Evolutionary conservation across 1,140 invertebrate species (phyloP).

Genomic region (Trachelipus rathkii): DNA sequence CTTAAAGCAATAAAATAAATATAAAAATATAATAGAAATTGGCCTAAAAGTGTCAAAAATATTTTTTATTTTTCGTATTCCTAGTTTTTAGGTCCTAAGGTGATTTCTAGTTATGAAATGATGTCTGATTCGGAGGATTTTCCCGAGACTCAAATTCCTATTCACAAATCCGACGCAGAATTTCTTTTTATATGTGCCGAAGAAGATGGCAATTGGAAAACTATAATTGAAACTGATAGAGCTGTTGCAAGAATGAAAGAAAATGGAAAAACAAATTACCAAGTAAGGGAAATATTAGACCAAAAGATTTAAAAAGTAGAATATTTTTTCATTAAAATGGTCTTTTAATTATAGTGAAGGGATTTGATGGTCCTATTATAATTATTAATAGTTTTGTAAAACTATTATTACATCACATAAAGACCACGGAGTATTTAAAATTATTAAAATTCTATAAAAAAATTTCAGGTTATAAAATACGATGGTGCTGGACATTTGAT

Average conservation of each 20-base stretch:
- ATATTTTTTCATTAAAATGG: too few relatives aligned
- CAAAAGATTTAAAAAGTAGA: too few relatives aligned
- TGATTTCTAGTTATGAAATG: not conserved
- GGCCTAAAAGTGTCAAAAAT: too few relatives aligned
- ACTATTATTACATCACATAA: too few relatives aligned
- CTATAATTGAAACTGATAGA: not conserved
- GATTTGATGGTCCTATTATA: too few relatives aligned
- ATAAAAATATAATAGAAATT: too few relatives aligned
- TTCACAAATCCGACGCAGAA: not conserved
- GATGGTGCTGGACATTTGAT: slow-evolving; percentile 20
- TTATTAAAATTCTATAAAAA: too few relatives aligned
- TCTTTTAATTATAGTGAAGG: too few relatives aligned
- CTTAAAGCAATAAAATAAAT: too few relatives aligned
- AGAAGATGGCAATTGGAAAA: not conserved
- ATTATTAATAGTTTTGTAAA: too few relatives aligned
- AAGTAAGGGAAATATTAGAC: not conserved
- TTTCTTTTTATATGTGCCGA: not conserved
- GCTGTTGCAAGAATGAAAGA: not conserved
- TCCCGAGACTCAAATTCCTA: not conserved
- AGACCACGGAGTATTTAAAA: too few relatives aligned
- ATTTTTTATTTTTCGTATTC: too few relatives aligned
- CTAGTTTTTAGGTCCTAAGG: not conserved
- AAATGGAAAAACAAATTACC: not conserved
- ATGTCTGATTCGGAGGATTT: not conserved
- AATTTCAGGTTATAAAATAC: slow-evolving; percentile 21